Percentiles rank a stretch among this genome's conserved stretches.
Evolutionary conservation across 2,888 invertebrate species (phyloP).

Genomic region (Phragmatobia fuliginosa): DNA sequence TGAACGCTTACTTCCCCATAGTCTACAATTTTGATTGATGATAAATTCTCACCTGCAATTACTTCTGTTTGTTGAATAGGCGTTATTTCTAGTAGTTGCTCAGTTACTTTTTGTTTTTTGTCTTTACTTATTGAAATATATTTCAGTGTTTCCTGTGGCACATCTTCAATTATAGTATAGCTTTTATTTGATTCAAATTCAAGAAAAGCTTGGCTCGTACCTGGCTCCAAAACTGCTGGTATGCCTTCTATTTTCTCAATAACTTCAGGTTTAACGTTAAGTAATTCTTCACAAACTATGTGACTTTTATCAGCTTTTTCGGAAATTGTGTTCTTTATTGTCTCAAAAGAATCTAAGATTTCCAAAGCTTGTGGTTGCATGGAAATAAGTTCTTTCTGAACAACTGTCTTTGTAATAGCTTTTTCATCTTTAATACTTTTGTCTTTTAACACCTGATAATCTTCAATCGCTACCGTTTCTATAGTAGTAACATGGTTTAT

Average conservation of each 20-base stretch:
- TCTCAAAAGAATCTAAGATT: constrained; percentile 51
- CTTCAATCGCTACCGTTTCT: constrained; percentile 70
- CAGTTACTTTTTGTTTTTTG: constrained; percentile 70
- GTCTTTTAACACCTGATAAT: constrained; percentile 52
- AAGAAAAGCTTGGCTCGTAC: constrained; percentile 57
- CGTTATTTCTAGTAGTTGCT: constrained; percentile 66
- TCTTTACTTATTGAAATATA: constrained; percentile 69
- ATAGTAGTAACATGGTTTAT: constrained; percentile 66
- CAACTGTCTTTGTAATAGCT: constrained; percentile 53
- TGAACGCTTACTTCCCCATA: constrained; percentile 51
- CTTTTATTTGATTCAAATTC: constrained; percentile 67
- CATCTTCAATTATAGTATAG: constrained; percentile 65
- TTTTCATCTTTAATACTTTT: constrained; percentile 58
- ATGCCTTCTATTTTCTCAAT: constrained; percentile 63
- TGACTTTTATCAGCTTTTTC: constrained; percentile 64
- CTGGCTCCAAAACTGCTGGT: constrained; percentile 45
- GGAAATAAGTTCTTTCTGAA: constrained; percentile 61
- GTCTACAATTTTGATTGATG: constrained; percentile 40
- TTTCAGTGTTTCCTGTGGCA: constrained; percentile 77
- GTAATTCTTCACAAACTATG: constrained; percentile 62
- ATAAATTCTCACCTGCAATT: constrained; percentile 62
- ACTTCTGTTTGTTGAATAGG: constrained; percentile 70
- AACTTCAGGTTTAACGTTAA: constrained; percentile 56
- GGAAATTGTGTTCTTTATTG: constrained; percentile 38
- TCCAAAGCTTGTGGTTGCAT: constrained; percentile 65